Evolutionary conservation across 2,113 vertebrate species (phyloP).

Genomic region (Grantiella picta): DNA sequence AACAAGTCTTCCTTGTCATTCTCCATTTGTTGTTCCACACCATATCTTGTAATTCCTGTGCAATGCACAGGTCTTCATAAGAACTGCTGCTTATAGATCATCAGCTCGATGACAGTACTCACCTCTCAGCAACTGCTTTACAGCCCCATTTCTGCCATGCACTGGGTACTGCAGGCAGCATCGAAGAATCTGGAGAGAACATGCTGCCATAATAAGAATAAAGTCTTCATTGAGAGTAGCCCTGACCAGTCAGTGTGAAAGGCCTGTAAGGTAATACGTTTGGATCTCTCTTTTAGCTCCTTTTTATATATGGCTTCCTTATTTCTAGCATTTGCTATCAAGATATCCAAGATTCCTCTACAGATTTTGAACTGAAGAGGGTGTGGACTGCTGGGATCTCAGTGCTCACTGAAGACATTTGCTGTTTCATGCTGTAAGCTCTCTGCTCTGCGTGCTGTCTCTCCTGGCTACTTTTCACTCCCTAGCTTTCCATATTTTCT

Average conservation of each 20-base stretch:
- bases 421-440: not conserved
- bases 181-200: not conserved
- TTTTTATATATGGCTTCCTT: not conserved
- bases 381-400: not conserved
- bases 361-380: not conserved
- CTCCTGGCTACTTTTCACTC: not conserved
- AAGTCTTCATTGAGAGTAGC: not conserved
- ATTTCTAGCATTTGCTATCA: not conserved
- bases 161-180: not conserved
- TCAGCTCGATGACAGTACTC: no score
- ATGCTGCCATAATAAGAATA: not conserved
- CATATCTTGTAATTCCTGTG: not conserved
- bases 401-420: not conserved
- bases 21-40: not conserved
- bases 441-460: not conserved
- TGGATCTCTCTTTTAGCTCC: not conserved
- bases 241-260: not conserved
- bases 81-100: not conserved
- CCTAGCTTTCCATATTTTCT: not conserved
- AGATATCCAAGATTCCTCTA: not conserved
- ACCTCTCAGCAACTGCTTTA: not conserved
- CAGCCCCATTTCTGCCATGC: not conserved
- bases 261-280: fast-evolving
- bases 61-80: not conserved
- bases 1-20: not conserved